These are phyloP conservation scores for Platorchestia sp. DNA, from an alignment of 1,140 invertebrate genomes.

Conservation along the genomic window DNA sequence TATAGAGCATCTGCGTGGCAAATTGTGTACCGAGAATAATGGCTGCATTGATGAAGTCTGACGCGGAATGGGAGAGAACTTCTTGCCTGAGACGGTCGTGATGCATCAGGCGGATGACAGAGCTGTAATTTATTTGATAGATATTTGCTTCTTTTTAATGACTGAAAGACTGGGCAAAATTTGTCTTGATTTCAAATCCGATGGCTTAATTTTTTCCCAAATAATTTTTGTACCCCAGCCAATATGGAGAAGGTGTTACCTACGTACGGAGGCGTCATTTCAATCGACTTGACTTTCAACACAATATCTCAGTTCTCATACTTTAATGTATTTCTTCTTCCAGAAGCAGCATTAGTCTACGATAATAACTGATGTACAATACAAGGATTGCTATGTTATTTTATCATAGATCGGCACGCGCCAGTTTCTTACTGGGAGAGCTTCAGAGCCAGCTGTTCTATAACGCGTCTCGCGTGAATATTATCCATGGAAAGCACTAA, in stretches of 20 bases:
- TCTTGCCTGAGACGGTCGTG: too few species aligned
- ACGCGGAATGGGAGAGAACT: too few species aligned
- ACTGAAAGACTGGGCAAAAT: neutral
- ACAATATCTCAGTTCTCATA: neutral
- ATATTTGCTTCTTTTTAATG: neutral
- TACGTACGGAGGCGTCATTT: neutral
- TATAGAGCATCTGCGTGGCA: too few species aligned
- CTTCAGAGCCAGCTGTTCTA: too few species aligned
- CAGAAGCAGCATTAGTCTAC: neutral
- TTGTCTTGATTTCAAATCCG: neutral
- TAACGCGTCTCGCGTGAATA: too few species aligned
- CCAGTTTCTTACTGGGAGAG: too few species aligned
- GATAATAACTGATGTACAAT: neutral
- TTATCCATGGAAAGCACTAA: too few species aligned
- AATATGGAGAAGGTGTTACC: neutral
- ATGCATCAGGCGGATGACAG: neutral
- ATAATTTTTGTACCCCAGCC: too few species aligned
- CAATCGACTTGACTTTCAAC: neutral
- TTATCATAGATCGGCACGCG: too few species aligned
- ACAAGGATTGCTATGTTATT: neutral
- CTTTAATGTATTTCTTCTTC: neutral
- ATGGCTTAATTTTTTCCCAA: too few species aligned
- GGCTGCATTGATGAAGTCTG: too few species aligned
- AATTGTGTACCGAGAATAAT: too few species aligned
- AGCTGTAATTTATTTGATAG: neutral